Conservation (phyloP, 1,140 invertebrate species). For the Cotesia chilonis region DNA sequence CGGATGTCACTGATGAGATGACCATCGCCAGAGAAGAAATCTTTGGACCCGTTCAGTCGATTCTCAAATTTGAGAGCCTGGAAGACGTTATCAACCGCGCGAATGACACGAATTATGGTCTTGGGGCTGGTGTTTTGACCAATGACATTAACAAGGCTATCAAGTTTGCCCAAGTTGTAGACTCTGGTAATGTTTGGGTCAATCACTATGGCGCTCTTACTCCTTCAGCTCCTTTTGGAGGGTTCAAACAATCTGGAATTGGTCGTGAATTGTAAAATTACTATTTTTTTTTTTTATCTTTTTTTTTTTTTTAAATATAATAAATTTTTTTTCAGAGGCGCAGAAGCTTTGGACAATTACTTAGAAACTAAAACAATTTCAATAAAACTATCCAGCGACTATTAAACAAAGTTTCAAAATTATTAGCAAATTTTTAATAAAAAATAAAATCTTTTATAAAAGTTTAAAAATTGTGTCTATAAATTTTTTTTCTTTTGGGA, state of each 20-base stretch:
- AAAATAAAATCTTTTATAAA: too few relatives aligned
- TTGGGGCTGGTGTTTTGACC: conserved; percentile 87
- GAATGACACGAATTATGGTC: conserved; percentile 86
- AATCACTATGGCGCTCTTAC: conserved; percentile 77
- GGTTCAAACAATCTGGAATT: conserved; percentile 81
- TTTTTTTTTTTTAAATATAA: neutral
- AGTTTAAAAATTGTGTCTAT: too few relatives aligned
- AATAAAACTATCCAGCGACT: conserved; percentile 53
- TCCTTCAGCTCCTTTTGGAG: conserved; percentile 79
- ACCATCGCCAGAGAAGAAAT: conserved; percentile 83
- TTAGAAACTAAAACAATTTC: conserved; percentile 79
- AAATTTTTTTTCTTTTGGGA: too few relatives aligned
- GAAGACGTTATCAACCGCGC: conserved; percentile 89
- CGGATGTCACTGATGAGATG: conserved; percentile 82
- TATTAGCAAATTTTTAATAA: neutral
- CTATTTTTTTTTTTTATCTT: neutral
- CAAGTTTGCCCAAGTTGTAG: conserved; percentile 76
- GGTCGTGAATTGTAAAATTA: conserved; percentile 77
- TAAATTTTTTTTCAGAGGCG: conserved; percentile 68
- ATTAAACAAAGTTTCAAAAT: neutral
- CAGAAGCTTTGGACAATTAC: conserved; percentile 77
- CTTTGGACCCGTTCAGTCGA: conserved; percentile 77
- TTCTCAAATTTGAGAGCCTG: conserved; percentile 80
- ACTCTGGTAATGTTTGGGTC: conserved; percentile 78
- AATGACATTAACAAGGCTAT: conserved; percentile 84